Evolutionary conservation across 1,140 invertebrate genomes (phyloP).

Genomic region (Papilio aristodemus): DNA sequence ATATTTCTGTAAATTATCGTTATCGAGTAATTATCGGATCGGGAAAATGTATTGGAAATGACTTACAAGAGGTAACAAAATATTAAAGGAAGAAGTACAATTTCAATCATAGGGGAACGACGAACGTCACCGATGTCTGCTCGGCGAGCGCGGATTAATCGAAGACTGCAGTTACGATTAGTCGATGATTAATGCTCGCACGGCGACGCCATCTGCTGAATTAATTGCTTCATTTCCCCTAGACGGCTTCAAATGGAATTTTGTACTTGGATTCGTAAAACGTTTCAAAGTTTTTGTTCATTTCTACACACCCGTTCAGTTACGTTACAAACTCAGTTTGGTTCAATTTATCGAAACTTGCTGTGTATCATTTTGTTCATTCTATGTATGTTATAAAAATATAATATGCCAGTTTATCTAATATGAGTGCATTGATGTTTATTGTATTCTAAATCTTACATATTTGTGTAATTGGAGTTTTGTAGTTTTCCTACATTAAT

Average conservation of each 20-base stretch:
- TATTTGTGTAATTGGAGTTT: too few relatives aligned
- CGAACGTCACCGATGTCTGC: conserved; percentile 44
- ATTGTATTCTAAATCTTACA: too few relatives aligned
- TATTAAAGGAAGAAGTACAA: conserved; percentile 32
- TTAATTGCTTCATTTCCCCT: conserved; percentile 80
- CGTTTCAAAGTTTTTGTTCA: conserved; percentile 68
- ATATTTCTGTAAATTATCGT: too few relatives aligned
- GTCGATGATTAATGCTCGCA: conserved; percentile 79
- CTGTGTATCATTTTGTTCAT: too few relatives aligned
- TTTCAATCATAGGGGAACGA: conserved; percentile 33
- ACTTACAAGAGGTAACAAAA: conserved; percentile 26
- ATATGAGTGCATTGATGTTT: too few relatives aligned
- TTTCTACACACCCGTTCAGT: conserved; percentile 48
- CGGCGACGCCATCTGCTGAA: conserved; percentile 77
- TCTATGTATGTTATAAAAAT: too few relatives aligned
- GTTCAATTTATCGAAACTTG: not conserved
- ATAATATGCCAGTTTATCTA: too few relatives aligned
- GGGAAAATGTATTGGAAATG: not conserved
- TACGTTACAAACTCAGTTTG: not conserved
- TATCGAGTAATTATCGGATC: not conserved
- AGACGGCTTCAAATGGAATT: conserved; percentile 77
- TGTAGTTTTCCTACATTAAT: too few relatives aligned
- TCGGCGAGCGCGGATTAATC: conserved; percentile 68
- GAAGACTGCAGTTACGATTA: conserved; percentile 80
- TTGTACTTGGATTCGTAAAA: conserved; percentile 72